Percentiles rank a stretch among this genome's conserved stretches.
These are phyloP conservation scores for Tragelaphus strepsiceros DNA, from an alignment of 2,113 vertebrate genomes.

Conservation along the genomic window DNA sequence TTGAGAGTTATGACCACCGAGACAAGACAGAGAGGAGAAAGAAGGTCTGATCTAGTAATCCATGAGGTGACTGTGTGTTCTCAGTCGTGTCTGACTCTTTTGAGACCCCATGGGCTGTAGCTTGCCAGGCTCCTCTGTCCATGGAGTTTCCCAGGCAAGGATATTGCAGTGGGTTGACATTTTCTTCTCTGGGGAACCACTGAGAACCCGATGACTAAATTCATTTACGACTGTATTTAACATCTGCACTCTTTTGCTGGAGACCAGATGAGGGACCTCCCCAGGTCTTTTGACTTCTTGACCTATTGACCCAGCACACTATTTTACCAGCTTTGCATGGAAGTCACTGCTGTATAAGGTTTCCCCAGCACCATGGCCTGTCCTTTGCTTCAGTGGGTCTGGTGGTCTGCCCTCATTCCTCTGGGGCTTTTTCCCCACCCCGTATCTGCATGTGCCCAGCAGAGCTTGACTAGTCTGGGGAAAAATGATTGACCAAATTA, in stretches of 20 bases:
- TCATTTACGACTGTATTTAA: not conserved
- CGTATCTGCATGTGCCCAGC: slow-evolving; percentile 43
- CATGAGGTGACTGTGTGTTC: not conserved
- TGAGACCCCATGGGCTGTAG: not conserved
- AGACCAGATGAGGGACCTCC: rapidly evolving
- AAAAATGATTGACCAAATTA: slow-evolving; percentile 67
- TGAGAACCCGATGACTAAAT: not conserved
- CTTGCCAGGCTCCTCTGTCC: not conserved
- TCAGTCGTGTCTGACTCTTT: not conserved
- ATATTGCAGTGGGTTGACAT: not conserved
- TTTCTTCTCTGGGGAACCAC: not conserved
- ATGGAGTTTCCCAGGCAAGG: not conserved
- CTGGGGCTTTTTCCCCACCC: slow-evolving; percentile 37
- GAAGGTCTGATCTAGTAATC: not conserved
- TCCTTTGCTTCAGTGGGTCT: not conserved
- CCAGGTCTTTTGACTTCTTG: not conserved
- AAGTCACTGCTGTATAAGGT: not conserved
- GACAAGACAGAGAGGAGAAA: not conserved
- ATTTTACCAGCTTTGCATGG: not conserved
- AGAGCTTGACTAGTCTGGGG: not conserved
- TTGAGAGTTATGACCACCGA: not conserved
- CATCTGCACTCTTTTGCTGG: not conserved
- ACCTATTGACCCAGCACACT: not conserved
- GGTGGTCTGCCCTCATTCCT: slow-evolving; percentile 37
- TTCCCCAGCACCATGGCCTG: not conserved